These are phyloP conservation scores for Bolinopsis microptera DNA, from an alignment of 37 sponge, comb jelly and placozoan species.

Conservation along the genomic window DNA sequence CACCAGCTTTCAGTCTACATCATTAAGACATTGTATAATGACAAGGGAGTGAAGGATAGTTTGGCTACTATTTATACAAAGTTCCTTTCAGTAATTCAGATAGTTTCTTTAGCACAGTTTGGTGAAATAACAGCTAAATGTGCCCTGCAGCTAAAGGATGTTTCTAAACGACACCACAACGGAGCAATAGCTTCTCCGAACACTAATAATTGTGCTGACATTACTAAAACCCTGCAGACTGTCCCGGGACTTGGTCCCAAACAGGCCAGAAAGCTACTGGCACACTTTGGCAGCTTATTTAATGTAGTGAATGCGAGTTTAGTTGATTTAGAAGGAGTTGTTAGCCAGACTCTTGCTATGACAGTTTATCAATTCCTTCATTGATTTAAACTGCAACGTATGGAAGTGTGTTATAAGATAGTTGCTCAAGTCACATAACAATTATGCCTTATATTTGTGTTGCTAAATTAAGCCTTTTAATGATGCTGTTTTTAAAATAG, in stretches of 20 bases:
- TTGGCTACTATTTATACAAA: not conserved
- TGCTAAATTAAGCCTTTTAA: no score
- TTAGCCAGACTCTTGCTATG: slow-evolving; percentile 2
- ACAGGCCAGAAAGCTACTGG: not conserved
- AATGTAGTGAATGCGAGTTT: not conserved
- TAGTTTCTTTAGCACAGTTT: not conserved
- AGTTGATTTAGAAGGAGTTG: not conserved
- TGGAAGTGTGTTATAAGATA: no score
- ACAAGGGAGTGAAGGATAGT: not conserved
- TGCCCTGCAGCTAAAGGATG: not conserved
- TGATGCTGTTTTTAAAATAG: no score
- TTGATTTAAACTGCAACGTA: no score
- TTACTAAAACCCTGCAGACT: not conserved
- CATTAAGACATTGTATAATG: not conserved
- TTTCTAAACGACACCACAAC: not conserved
- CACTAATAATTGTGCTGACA: not conserved
- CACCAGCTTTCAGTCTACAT: not conserved
- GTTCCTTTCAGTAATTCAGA: slow-evolving; percentile 1
- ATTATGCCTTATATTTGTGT: no score
- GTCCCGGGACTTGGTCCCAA: slow-evolving; percentile 42
- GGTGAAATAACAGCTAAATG: slow-evolving; percentile 37
- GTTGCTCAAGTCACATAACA: no score
- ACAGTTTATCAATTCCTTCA: slow-evolving; percentile 4
- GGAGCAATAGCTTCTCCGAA: not conserved
- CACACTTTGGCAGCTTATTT: slow-evolving; percentile 6